Evolutionary conservation across 2,113 vertebrate genomes (phyloP).

Genomic region (Candoia aspera): DNA sequence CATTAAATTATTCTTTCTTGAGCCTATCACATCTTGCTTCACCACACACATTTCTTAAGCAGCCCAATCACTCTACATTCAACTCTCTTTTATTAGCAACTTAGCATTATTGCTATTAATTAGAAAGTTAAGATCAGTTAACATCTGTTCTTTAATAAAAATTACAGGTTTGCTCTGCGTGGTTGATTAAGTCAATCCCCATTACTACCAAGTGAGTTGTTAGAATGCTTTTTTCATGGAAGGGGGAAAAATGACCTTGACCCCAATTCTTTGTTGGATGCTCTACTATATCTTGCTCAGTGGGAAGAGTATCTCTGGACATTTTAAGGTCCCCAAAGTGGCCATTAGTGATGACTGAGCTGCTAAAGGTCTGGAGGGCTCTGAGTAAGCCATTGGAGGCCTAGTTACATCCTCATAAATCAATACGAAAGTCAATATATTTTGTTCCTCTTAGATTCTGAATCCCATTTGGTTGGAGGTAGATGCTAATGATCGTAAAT

Average conservation of each 20-base stretch:
- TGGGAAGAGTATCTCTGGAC: background rate
- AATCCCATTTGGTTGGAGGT: background rate
- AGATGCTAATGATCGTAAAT: background rate
- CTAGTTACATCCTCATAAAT: constrained; percentile 1
- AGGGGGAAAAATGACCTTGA: background rate
- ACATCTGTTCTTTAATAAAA: constrained; percentile 37
- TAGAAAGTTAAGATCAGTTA: constrained; percentile 49
- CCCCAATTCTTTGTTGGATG: background rate
- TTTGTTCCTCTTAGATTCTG: background rate
- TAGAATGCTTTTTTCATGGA: fast-evolving
- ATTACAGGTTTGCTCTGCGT: constrained; percentile 36
- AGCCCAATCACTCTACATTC: too few relatives aligned
- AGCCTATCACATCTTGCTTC: too few relatives aligned
- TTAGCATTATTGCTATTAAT: constrained; percentile 10
- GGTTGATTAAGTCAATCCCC: background rate
- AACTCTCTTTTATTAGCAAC: too few relatives aligned
- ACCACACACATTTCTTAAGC: too few relatives aligned
- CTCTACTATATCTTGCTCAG: background rate
- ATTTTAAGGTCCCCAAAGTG: background rate
- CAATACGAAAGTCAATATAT: background rate
- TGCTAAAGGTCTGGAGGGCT: constrained; percentile 13
- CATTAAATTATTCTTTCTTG: too few relatives aligned
- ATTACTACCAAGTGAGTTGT: constrained; percentile 17
- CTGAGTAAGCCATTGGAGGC: background rate
- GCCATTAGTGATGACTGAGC: constrained; percentile 16